Evolutionary conservation across 2,113 vertebrate genomes (phyloP), one percentile per base, ranked within the genome.

Genomic region (Grammomys surdaster): DNA sequence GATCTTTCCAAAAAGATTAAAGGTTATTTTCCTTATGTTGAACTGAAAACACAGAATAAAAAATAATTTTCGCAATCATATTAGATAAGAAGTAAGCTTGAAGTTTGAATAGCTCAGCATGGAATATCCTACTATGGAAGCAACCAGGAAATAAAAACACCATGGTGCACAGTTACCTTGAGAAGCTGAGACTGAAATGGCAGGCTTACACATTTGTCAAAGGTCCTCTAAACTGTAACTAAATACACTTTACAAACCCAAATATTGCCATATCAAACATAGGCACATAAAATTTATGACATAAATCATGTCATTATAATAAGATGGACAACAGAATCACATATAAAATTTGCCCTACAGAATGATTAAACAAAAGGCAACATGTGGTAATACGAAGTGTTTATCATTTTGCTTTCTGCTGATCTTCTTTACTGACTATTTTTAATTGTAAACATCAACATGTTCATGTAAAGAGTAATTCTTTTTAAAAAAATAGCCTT

Each of bases 51-150:
- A 48, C 43, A 33, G 14, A 91, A 90, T 56, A 88, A 92, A 40
- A 6, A 40, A 13, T 76, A 87, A 82, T 82, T 92, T 86, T 89
- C 90, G 7, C 22, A 88, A 75, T 51, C 88, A 86, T 16, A 89
- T 56, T 26, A 43, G 8, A 6, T 90, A 88, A 92, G 11, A 28
- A 73, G 0, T 78, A 72, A n/a, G 13, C 70, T 72, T 78, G 24
- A 46, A 92, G 76, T 93, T 92, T 48, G 20, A 93, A 85, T 89
- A 92, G 58, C 12, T 28, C 90, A n/a, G 69, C 3, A 89, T 19
- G 3, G 10, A 63, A 56, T 46, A 19, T 20, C n/a, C 3, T 43
- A 40, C 7, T n/a, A 40, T 24, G 9, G 54, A 96, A 90, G 17
- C 10, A 56, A 31, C 36, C 3, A 75, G 13, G 31, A 56, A 2